These are phyloP conservation scores for Prosapia bicincta DNA, from an alignment of 2,888 invertebrate genomes.

Conservation along the genomic window DNA sequence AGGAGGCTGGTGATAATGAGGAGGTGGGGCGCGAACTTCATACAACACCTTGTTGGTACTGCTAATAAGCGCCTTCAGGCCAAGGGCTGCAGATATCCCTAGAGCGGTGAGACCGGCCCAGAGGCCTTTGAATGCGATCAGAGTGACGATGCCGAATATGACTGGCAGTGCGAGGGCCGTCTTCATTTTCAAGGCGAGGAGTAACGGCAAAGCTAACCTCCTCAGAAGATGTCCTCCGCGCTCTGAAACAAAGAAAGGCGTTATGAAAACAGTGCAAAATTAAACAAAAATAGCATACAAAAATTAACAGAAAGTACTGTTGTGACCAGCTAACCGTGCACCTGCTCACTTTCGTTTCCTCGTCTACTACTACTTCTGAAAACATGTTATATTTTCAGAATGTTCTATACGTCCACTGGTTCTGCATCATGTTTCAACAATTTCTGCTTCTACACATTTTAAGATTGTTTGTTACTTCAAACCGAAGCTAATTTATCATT, in stretches of 20 bases:
- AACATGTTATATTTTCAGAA: too few species aligned
- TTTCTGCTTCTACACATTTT: too few species aligned
- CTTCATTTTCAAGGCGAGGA: conserved; percentile 60
- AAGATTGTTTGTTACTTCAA: too few species aligned
- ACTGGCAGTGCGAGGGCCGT: conserved; percentile 58
- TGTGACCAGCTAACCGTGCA: too few species aligned
- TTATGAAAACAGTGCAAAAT: too few species aligned
- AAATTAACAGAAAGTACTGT: too few species aligned
- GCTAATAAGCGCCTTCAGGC: conserved; percentile 34
- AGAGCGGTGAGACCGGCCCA: conserved; percentile 60
- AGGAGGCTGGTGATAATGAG: conserved; percentile 16
- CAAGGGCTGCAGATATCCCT: conserved; percentile 51
- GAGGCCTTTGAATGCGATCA: conserved; percentile 62
- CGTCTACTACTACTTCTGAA: too few species aligned
- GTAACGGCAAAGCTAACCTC: conserved; percentile 58
- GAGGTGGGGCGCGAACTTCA: conserved; percentile 12
- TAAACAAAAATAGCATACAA: too few species aligned
- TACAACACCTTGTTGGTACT: conserved; percentile 13
- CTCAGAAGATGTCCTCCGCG: conserved; percentile 46
- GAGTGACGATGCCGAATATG: conserved; percentile 56
- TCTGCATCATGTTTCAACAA: too few species aligned
- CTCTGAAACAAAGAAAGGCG: conserved; percentile 40
- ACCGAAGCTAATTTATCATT: too few species aligned
- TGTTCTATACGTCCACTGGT: too few species aligned
- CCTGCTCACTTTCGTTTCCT: too few species aligned